A percentile compares a stretch with the other conserved stretches of the same genome.
These are phyloP conservation scores for Chionomys nivalis DNA, from an alignment of 2,113 vertebrate genomes.

Conservation along the genomic window DNA sequence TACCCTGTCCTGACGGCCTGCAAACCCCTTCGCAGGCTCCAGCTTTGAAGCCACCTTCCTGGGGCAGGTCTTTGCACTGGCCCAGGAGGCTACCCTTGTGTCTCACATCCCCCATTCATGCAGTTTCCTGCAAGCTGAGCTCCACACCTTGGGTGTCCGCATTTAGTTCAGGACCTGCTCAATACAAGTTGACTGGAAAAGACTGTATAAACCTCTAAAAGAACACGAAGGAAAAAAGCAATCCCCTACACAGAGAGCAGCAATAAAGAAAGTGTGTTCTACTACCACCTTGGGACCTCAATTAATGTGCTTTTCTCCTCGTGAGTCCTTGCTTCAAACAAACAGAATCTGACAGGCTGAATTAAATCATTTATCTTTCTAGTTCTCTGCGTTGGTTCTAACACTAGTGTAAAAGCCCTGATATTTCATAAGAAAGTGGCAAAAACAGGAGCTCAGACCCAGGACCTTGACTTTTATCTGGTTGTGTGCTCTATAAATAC, in stretches of 20 bases:
- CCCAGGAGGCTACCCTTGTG: neutral
- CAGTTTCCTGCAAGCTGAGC: neutral
- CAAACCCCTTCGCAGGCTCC: neutral
- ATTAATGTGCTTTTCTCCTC: slow-evolving; percentile 77
- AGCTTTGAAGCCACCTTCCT: neutral
- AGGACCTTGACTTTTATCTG: neutral
- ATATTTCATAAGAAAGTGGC: slow-evolving; percentile 62
- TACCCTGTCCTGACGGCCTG: neutral
- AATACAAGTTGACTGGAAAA: slow-evolving; percentile 66
- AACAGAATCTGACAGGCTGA: slow-evolving; percentile 78
- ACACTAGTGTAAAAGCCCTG: slow-evolving; percentile 28
- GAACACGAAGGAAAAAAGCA: neutral
- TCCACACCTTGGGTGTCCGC: neutral
- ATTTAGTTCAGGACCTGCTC: slow-evolving; percentile 12
- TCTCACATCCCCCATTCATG: neutral
- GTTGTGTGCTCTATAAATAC: neutral
- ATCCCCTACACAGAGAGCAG: slow-evolving; percentile 64
- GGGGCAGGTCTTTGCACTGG: fast-evolving
- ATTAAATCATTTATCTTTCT: slow-evolving; percentile 81
- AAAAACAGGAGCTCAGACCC: neutral
- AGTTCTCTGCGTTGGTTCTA: slow-evolving; percentile 67
- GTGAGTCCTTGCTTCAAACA: slow-evolving; percentile 74
- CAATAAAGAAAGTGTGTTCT: slow-evolving; percentile 76
- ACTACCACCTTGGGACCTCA: slow-evolving; percentile 77
- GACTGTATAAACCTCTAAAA: slow-evolving; percentile 53